Percentiles rank a stretch among this genome's conserved stretches.
These are phyloP conservation scores for Mus spretus DNA, from an alignment of 2,797 vertebrate species.

Conservation along the genomic window DNA sequence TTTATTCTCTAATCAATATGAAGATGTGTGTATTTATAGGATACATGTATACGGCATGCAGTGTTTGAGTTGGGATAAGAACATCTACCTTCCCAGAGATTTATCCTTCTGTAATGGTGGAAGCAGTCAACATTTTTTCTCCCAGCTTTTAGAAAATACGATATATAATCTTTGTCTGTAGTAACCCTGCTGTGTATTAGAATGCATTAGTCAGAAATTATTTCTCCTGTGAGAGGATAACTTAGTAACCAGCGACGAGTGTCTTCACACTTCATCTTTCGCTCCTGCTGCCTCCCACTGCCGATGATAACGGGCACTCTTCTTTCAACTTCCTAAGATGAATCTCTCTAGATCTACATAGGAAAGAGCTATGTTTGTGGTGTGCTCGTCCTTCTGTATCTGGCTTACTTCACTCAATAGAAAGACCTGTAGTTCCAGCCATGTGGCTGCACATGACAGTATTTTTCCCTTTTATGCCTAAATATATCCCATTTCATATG, in stretches of 20 bases:
- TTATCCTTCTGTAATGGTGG: neutral
- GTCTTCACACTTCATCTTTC: neutral
- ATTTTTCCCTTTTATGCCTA: neutral
- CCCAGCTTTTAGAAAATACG: neutral
- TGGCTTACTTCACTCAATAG: neutral
- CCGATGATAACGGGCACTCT: neutral
- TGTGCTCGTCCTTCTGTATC: neutral
- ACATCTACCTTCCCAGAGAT: neutral
- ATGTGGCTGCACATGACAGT: neutral
- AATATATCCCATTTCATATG: neutral
- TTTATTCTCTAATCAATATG: neutral
- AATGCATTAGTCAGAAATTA: neutral
- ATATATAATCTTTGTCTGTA: neutral
- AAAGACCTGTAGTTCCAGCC: neutral
- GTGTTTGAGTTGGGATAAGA: neutral
- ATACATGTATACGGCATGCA: neutral
- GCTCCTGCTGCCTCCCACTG: neutral
- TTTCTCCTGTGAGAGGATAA: neutral
- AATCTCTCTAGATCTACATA: neutral
- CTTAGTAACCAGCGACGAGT: no score
- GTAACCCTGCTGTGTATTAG: neutral
- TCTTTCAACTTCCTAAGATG: neutral
- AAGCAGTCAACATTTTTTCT: neutral
- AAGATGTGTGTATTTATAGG: neutral
- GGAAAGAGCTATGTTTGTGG: neutral